phyloP scores from a whole-genome alignment of 2,113 vertebrate genomes.

The Notechis scutatus region DNA sequence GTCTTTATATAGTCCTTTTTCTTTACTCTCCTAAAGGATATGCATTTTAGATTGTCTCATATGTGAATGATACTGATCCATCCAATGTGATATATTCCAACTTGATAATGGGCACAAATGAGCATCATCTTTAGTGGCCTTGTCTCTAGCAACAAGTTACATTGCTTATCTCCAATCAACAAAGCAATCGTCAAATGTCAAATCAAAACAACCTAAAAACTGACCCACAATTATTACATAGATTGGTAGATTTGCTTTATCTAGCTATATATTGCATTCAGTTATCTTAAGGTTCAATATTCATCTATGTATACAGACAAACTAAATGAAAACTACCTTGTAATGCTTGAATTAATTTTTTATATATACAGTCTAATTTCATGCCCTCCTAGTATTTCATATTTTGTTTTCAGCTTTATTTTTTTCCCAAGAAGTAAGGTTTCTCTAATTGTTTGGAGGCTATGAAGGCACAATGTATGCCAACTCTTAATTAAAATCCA shows the following conservation, averaged over 20 bases:
- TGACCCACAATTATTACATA: conserved; percentile 73
- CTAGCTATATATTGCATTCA: not conserved
- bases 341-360: not conserved
- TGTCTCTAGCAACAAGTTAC: conserved; percentile 86
- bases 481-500: not conserved
- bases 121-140: conserved; percentile 79
- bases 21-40: conserved; percentile 85
- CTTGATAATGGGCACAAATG: conserved; percentile 81
- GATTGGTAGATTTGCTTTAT: conserved; percentile 43
- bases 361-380: not conserved
- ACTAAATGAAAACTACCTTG: not conserved
- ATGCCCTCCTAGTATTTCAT: not conserved
- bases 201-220: conserved; percentile 84
- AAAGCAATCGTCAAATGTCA: conserved; percentile 83
- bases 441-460: not conserved
- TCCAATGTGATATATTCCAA: conserved; percentile 74
- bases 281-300: not conserved
- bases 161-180: conserved; percentile 81
- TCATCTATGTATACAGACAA: not conserved
- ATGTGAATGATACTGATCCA: conserved; percentile 48
- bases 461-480: not conserved
- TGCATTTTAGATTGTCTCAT: conserved; percentile 80
- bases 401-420: not conserved
- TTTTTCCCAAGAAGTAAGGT: not conserved
- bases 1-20: conserved; percentile 74